phyloP scores from a whole-genome alignment of 2,113 vertebrate species.

The Marcusenius ussheri region DNA sequence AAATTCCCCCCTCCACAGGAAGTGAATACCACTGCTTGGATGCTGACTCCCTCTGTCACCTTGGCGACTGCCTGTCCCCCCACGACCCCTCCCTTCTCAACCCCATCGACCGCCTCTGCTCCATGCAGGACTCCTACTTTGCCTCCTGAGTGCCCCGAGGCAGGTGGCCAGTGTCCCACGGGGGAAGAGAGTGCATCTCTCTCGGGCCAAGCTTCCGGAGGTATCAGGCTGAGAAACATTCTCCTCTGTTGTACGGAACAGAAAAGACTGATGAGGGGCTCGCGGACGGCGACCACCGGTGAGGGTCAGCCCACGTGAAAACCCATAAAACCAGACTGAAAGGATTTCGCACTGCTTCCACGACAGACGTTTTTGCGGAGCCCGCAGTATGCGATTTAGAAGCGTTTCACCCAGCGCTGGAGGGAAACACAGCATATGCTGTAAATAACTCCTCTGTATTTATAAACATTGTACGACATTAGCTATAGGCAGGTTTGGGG shows the following conservation, averaged over 20 bases:
- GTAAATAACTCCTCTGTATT: conserved; percentile 20
- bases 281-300: conserved; percentile 37
- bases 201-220: not conserved
- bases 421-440: not conserved
- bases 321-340: not conserved
- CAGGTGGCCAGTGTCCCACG: not conserved
- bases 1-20: conserved; percentile 55
- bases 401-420: not conserved
- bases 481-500: not conserved
- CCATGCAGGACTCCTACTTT: conserved; percentile 98
- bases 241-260: not conserved
- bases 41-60: conserved; percentile 73
- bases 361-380: not conserved
- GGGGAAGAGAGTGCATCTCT: not conserved
- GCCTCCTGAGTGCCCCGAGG: conserved; percentile 67
- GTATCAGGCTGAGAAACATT: not conserved
- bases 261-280: not conserved
- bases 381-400: not conserved
- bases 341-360: not conserved
- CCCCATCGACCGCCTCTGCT: conserved; percentile 92
- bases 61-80: conserved; percentile 72
- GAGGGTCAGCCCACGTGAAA: conserved; percentile 35
- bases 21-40: conserved; percentile 77
- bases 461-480: conserved; percentile 11
- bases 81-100: conserved; percentile 74